Conservation (phyloP, 2,888 invertebrate genomes). For the Thumatha senex region DNA sequence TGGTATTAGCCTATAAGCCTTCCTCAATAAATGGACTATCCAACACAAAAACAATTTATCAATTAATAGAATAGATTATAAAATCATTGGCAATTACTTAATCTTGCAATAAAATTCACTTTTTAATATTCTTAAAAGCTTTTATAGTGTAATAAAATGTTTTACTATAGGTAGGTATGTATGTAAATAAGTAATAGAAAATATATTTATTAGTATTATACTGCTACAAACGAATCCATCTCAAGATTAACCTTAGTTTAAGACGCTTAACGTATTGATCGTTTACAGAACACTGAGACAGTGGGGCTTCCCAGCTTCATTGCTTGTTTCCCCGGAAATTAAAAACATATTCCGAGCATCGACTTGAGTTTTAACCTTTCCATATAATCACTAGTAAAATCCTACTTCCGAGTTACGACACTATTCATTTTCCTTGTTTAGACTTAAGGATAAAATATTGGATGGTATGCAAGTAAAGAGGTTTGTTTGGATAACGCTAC, state of each 20-base stretch:
- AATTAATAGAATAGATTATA: neutral
- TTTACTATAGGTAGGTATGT: neutral
- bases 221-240: too few relatives aligned
- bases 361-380: constrained; percentile 27
- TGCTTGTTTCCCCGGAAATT: constrained; percentile 9
- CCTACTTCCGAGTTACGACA: constrained; percentile 56
- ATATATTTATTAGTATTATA: neutral
- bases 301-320: too few relatives aligned
- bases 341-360: constrained; percentile 8
- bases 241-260: too few relatives aligned
- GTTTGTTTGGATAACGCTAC: constrained; percentile 49
- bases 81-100: neutral
- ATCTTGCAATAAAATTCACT: neutral
- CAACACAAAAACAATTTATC: too few relatives aligned
- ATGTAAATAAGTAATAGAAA: neutral
- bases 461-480: constrained; percentile 32
- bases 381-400: constrained; percentile 24
- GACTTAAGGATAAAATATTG: constrained; percentile 30
- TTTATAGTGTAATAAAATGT: constrained; percentile 16
- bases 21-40: too few relatives aligned
- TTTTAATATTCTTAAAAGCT: constrained; percentile 21
- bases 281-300: too few relatives aligned
- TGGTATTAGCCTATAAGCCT: too few relatives aligned
- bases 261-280: too few relatives aligned
- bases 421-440: constrained; percentile 50